Base-by-base conservation (phyloP, 2,888 invertebrate genomes). In the Athalia rosae region DNA sequence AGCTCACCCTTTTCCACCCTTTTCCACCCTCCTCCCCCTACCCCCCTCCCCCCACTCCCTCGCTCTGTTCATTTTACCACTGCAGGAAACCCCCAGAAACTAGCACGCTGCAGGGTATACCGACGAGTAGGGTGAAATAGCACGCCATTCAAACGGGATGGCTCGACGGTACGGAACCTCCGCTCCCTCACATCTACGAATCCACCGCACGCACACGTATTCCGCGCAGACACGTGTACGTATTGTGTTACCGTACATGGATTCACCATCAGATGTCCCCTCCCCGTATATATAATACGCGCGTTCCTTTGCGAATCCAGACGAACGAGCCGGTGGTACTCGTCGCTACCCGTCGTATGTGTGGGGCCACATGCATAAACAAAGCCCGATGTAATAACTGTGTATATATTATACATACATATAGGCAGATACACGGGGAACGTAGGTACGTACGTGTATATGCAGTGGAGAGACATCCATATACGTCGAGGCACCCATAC, bases 111-210 rank as follows among this genome's bases (percentile, higher is more conserved):
- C 15, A 48, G 50, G 66, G 71, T 58, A 71, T 56, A 28, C 58
- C 77, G 77, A 62, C 71, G 69, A 59, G 77, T 48, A 69, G 61
- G 77, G 77, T 77, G 77, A 77, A 77, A 77, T 77, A 73, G 77
- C 77, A 77, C 69, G 77, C 77, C 77, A 77, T 77, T 77, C 77
- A 77, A 53, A 28, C 71, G 48, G 71, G 77, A 77, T 77, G 71
- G 77, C 77, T 77, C 61, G 47, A 69, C 77, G 71, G 69, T 71
- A 77, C 77, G 77, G 67, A 77, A 63, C 50, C 61, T 69, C 11
- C 53, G 11, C n/a, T n/a, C 76, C 28, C 67, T 11, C 47, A 45
- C n/a, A 28, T 15, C 15, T 56, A 67, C 28, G 15, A 13, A 76
- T 41, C 63, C n/a, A 15, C n/a, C n/a, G n/a, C 8, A 63, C 50